phyloP scores from a whole-genome alignment of 2,797 vertebrate species.

The Oryzias dopingdopingensis region DNA sequence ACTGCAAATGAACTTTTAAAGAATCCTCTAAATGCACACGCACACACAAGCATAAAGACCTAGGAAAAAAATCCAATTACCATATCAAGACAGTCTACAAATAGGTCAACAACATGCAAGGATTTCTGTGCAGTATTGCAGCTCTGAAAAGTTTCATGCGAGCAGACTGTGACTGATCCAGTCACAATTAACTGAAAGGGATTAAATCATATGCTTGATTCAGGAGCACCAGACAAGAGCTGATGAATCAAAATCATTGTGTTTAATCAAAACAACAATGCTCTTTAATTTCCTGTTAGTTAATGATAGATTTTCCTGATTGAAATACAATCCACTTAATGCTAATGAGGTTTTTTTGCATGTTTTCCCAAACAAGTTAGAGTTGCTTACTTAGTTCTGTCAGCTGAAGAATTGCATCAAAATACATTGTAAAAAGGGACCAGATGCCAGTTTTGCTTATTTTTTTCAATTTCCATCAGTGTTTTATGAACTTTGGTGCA shows the following conservation, averaged over 20 bases:
- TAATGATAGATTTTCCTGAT: conserved; percentile 72
- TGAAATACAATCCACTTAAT: conserved; percentile 44
- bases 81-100: conserved; percentile 5
- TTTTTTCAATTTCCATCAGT: no score
- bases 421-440: no score
- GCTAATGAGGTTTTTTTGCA: conserved; percentile 53
- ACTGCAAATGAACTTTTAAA: no score
- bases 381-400: conserved; percentile 62
- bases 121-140: conserved; percentile 4
- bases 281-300: conserved; percentile 79
- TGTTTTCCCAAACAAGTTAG: conserved; percentile 50
- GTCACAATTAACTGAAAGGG: conserved; percentile 65
- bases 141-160: conserved; percentile 37
- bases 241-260: conserved; percentile 57
- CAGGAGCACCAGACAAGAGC: conserved; percentile 44
- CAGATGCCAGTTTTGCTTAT: no score
- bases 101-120: conserved; percentile 32
- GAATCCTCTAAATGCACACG: no score
- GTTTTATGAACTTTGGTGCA: no score
- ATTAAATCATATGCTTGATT: conserved; percentile 62
- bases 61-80: not conserved
- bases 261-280: conserved; percentile 79
- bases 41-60: no score
- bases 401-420: conserved; percentile 46
- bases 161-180: conserved; percentile 60